Evolutionary conservation across 2,888 invertebrate genomes (phyloP).

Genomic region (Aspidiotus rigidus): DNA sequence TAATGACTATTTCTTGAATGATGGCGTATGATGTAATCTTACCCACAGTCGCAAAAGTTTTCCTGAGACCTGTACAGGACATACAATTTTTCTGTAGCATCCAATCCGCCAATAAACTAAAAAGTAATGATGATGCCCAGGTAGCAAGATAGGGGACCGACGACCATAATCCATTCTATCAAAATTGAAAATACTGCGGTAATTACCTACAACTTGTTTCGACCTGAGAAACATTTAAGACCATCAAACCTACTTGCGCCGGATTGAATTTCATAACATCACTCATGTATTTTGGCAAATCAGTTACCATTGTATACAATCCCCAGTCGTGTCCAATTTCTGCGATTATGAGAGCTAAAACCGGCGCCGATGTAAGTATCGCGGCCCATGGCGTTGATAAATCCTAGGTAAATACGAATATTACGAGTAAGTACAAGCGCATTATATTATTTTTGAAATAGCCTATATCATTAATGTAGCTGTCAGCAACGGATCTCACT

Average conservation of each 20-base stretch:
- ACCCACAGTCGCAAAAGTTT: conserved; percentile 42
- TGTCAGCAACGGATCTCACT: conserved; percentile 36
- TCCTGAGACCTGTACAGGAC: conserved; percentile 51
- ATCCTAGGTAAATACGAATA: conserved; percentile 42
- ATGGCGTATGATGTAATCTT: background rate
- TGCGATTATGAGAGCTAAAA: conserved; percentile 43
- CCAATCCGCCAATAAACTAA: conserved; percentile 60
- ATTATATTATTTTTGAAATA: background rate
- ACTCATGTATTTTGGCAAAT: conserved; percentile 60
- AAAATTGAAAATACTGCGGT: background rate
- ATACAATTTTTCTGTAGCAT: conserved; percentile 53
- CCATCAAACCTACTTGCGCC: conserved; percentile 43
- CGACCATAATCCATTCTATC: conserved; percentile 52
- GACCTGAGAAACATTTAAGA: background rate
- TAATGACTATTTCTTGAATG: too few relatives aligned
- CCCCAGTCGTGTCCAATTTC: conserved; percentile 56
- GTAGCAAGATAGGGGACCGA: conserved; percentile 58
- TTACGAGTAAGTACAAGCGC: background rate
- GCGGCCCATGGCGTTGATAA: conserved; percentile 61
- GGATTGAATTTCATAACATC: conserved; percentile 58
- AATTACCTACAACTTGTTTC: background rate
- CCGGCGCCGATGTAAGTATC: conserved; percentile 49
- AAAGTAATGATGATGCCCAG: conserved; percentile 55
- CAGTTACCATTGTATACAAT: conserved; percentile 61
- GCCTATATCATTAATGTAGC: background rate